Evolutionary conservation across 2,113 vertebrate species (phyloP).

Genomic region (Vombatus ursinus): DNA sequence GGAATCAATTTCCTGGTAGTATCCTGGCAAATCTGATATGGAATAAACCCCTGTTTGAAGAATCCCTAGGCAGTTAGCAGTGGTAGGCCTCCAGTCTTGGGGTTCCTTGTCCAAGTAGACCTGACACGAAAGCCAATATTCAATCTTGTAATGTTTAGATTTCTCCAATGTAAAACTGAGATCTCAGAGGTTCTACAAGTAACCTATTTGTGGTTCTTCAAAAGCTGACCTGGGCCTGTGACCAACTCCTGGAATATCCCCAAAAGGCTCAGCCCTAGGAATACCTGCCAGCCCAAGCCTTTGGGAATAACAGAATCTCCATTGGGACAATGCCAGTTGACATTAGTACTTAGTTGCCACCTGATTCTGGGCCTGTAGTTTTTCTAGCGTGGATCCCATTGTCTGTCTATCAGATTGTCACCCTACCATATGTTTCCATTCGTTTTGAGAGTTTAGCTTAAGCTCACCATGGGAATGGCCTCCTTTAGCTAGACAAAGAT

Average conservation of each 20-base stretch:
- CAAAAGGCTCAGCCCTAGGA: background rate
- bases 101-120: background rate
- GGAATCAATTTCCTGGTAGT: background rate
- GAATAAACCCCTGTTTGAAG: background rate
- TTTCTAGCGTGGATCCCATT: background rate
- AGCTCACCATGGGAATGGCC: background rate
- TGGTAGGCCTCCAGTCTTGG: background rate
- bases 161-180: background rate
- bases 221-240: background rate
- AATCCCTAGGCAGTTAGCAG: background rate
- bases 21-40: background rate
- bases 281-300: background rate
- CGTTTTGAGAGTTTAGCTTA: background rate
- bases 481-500: background rate
- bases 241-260: background rate
- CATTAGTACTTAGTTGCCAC: background rate
- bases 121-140: background rate
- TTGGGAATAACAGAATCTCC: background rate
- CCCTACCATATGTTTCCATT: background rate
- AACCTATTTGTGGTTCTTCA: background rate
- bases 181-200: background rate
- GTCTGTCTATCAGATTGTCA: background rate
- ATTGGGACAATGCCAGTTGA: background rate
- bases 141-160: background rate
- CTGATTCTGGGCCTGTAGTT: background rate